A percentile compares a stretch with the other conserved stretches of the same genome.
phyloP scores from a whole-genome alignment of 2,888 invertebrate genomes.

The Camponotus fellah region DNA sequence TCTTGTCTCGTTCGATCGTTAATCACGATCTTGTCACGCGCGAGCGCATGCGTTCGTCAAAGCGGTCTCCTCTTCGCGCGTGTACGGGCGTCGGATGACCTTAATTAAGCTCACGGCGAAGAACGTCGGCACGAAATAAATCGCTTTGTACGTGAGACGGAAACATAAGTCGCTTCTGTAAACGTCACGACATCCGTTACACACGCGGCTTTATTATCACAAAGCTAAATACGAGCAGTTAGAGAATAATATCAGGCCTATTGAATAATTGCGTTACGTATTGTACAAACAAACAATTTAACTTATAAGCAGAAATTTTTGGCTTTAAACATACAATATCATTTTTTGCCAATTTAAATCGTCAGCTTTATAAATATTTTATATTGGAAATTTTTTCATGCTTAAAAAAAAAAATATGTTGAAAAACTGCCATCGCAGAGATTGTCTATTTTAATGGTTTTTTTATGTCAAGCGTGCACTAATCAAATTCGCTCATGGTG shows the following conservation, averaged over 20 bases:
- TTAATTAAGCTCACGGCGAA: conserved; percentile 67
- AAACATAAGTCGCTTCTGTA: conserved; percentile 56
- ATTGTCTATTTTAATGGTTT: neutral
- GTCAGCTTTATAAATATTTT: conserved; percentile 3
- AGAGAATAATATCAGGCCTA: conserved; percentile 35
- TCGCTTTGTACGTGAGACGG: conserved; percentile 56
- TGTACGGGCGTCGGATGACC: conserved; percentile 59
- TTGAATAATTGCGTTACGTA: conserved; percentile 6
- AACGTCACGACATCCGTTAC: conserved; percentile 54
- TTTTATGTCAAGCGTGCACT: neutral
- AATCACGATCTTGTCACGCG: conserved; percentile 63
- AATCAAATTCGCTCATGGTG: neutral
- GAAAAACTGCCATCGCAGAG: neutral
- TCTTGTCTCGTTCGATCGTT: conserved; percentile 60
- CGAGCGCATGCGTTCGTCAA: conserved; percentile 47
- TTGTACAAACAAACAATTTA: conserved; percentile 11
- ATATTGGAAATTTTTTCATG: neutral
- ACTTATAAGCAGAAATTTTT: neutral
- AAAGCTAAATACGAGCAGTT: conserved; percentile 49
- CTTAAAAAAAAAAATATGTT: neutral
- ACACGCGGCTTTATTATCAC: conserved; percentile 50
- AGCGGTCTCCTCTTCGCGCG: conserved; percentile 33
- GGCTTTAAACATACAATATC: neutral
- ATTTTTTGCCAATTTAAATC: neutral
- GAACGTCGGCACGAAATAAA: conserved; percentile 56